phyloP scores from a whole-genome alignment of 2,113 vertebrate genomes.

The Ariopsis seemanni region DNA sequence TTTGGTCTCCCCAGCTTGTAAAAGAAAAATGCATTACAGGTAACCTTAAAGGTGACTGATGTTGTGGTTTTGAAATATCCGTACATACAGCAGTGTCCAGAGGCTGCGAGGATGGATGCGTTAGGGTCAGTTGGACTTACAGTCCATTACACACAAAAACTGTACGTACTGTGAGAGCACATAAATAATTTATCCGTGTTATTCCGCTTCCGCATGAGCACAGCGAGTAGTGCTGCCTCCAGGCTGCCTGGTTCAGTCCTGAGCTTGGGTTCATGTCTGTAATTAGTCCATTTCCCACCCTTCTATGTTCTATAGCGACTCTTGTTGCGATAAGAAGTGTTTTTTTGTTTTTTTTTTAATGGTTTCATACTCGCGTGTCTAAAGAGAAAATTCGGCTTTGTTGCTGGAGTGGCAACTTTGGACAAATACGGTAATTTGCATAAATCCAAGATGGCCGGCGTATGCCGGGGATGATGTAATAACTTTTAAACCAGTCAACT shows the following conservation, averaged over 20 bases:
- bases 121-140: background rate
- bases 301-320: too few species aligned
- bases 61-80: background rate
- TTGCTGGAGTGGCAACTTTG: too few species aligned
- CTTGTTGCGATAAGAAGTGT: too few species aligned
- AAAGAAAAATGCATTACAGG: background rate
- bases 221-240: background rate
- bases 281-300: too few species aligned
- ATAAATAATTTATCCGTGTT: background rate
- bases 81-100: background rate
- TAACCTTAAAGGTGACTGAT: background rate
- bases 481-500: too few species aligned
- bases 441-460: too few species aligned
- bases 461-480: too few species aligned
- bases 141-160: background rate
- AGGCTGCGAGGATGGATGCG: background rate
- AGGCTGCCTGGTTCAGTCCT: background rate
- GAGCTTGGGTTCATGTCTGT: background rate
- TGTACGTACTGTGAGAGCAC: background rate
- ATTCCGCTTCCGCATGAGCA: background rate
- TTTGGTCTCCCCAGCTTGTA: background rate
- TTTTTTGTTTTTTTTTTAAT: too few species aligned
- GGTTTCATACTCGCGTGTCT: too few species aligned
- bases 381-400: too few species aligned
- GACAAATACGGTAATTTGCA: too few species aligned